phyloP scores from a whole-genome alignment of 23 tunicate genomes.

The Oikopleura dioica region DNA sequence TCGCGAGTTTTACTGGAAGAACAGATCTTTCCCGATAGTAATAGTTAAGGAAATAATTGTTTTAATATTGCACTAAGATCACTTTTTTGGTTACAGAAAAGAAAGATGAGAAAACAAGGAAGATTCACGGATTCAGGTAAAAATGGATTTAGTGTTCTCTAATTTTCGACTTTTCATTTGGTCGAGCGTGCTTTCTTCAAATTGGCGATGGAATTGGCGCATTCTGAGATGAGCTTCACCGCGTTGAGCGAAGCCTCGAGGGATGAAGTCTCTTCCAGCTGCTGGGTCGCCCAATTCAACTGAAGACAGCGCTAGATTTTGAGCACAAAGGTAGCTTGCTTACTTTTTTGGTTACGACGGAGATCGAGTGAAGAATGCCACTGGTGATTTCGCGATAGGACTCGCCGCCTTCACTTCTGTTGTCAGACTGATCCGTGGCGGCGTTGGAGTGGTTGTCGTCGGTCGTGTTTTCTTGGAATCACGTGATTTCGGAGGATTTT shows the following conservation, averaged over 20 bases:
- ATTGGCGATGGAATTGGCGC: neutral
- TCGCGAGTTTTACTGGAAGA: too few species aligned
- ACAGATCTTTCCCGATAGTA: too few species aligned
- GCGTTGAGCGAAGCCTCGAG: neutral
- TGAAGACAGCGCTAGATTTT: too few species aligned
- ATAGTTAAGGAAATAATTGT: too few species aligned
- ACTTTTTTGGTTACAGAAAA: too few species aligned
- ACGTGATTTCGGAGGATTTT: too few species aligned
- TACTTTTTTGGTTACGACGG: neutral
- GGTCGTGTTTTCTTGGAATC: too few species aligned
- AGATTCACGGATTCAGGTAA: too few species aligned
- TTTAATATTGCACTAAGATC: too few species aligned
- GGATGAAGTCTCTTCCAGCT: neutral
- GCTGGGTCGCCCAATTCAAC: neutral
- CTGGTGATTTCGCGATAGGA: neutral
- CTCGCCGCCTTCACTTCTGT: neutral
- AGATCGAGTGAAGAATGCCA: neutral
- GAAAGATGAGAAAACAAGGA: too few species aligned
- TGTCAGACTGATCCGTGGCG: neutral
- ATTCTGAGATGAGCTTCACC: neutral
- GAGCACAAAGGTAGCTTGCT: neutral
- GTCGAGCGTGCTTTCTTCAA: neutral
- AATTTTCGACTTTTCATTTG: too few species aligned
- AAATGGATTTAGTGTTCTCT: too few species aligned
- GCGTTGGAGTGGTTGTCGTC: neutral